Evolutionary conservation across 2,797 vertebrate species (phyloP).

Genomic region (Poecilia wingei): DNA sequence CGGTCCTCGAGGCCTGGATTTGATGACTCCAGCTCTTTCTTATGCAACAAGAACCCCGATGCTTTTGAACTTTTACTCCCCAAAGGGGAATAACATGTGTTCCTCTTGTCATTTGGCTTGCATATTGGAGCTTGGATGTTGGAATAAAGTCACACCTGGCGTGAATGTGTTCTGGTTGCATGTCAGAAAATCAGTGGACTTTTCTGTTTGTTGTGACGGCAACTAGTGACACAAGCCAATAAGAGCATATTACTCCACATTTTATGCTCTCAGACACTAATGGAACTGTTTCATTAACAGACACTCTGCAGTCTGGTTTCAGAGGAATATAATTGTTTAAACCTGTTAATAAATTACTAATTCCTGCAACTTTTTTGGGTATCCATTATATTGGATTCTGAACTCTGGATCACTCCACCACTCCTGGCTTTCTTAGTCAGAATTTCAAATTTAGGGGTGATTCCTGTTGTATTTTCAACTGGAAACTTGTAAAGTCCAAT

Average conservation of each 20-base stretch:
- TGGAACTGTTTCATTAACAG: not conserved
- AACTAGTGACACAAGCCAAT: not conserved
- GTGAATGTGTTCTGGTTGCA: not conserved
- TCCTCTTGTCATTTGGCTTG: not conserved
- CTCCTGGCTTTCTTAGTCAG: not conserved
- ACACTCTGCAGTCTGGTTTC: not conserved
- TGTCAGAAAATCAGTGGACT: not conserved
- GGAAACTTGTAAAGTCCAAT: not conserved
- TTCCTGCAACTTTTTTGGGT: not conserved
- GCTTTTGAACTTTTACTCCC: not conserved
- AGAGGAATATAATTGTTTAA: not conserved
- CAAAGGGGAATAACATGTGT: not conserved
- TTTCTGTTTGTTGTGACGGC: not conserved
- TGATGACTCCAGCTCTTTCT: too few species aligned
- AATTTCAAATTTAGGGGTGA: not conserved
- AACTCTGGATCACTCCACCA: not conserved
- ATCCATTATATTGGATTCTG: not conserved
- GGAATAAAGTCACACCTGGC: not conserved
- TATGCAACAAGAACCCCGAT: not conserved
- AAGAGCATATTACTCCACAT: not conserved
- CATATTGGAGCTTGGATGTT: not conserved
- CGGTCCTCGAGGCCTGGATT: too few species aligned
- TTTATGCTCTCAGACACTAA: not conserved
- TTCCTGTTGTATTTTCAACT: not conserved
- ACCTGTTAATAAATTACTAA: not conserved